phyloP scores from a whole-genome alignment of 2,797 vertebrate species.

The Bovichtus diacanthus region DNA sequence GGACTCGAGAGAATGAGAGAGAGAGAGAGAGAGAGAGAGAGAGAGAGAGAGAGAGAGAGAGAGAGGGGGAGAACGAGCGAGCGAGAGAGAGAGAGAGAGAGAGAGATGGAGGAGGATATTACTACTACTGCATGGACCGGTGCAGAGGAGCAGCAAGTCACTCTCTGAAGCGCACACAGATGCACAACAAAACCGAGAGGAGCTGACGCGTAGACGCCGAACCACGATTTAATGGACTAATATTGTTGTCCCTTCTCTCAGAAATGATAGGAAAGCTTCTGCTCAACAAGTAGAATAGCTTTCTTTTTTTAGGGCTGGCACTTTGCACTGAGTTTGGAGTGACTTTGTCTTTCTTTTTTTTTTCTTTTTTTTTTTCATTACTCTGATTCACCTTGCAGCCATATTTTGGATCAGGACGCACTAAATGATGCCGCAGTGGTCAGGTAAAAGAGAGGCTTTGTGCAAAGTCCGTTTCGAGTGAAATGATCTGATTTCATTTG shows the following conservation, averaged over 20 bases:
- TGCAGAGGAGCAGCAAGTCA: constrained; percentile 74
- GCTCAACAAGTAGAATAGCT: constrained; percentile 46
- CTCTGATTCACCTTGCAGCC: constrained; percentile 67
- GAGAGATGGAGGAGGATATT: constrained; percentile 73
- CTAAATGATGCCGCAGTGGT: constrained; percentile 63
- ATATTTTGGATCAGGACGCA: constrained; percentile 66
- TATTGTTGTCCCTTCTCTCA: constrained; percentile 8
- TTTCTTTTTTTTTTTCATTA: not conserved
- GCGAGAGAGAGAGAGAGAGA: constrained; percentile 50
- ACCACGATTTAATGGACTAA: constrained; percentile 64
- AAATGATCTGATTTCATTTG: not conserved
- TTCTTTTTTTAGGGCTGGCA: constrained; percentile 41
- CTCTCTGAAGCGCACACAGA: constrained; percentile 64
- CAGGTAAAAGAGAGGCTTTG: constrained; percentile 69
- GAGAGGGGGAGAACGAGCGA: constrained; percentile 41
- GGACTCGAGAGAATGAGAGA: constrained; percentile 61
- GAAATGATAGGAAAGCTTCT: constrained; percentile 32
- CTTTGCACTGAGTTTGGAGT: constrained; percentile 61
- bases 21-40: constrained; percentile 26
- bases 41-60: constrained; percentile 38
- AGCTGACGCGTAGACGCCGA: constrained; percentile 64
- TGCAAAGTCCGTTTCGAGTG: constrained; percentile 28
- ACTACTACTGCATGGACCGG: constrained; percentile 74
- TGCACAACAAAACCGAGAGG: constrained; percentile 67
- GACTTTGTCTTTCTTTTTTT: too few relatives aligned